Evolutionary conservation across 2,113 vertebrate genomes (phyloP).

Genomic region (Amia ocellicauda): DNA sequence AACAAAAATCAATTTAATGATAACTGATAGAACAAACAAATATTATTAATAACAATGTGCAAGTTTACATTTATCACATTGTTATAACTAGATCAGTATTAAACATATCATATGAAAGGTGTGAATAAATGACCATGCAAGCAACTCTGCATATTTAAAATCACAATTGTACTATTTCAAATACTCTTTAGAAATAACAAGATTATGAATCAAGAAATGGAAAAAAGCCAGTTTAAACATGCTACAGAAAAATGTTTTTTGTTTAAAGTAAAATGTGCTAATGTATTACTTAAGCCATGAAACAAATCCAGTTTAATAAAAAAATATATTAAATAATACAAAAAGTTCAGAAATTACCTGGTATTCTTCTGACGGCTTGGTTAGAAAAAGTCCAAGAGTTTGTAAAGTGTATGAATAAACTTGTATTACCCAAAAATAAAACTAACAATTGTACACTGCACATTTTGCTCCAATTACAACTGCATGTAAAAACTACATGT

Average conservation of each 20-base stretch:
- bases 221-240: conserved; percentile 23
- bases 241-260: conserved; percentile 21
- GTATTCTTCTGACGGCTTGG: conserved; percentile 74
- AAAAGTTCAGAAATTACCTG: conserved; percentile 59
- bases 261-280: conserved; percentile 31
- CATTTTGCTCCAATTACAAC: too few relatives aligned
- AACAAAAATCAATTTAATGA: conserved; percentile 9
- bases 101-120: conserved; percentile 22
- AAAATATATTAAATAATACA: conserved; percentile 27
- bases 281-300: conserved; percentile 65
- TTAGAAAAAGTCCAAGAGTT: conserved; percentile 71
- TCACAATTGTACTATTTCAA: too few relatives aligned
- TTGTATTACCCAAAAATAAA: conserved; percentile 28
- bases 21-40: conserved; percentile 9
- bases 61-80: too few relatives aligned
- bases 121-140: conserved; percentile 53
- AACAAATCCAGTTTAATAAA: conserved; percentile 75
- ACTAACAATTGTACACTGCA: not conserved
- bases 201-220: too few relatives aligned
- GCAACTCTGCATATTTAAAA: conserved; percentile 17
- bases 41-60: not conserved
- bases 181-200: not conserved
- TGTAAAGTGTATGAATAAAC: conserved; percentile 40
- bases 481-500: too few relatives aligned
- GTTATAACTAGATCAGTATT: too few relatives aligned